Evolutionary conservation across 2,797 vertebrate genomes (phyloP), one percentile per base, ranked within the genome.

Genomic region (Valencia hispanica): DNA sequence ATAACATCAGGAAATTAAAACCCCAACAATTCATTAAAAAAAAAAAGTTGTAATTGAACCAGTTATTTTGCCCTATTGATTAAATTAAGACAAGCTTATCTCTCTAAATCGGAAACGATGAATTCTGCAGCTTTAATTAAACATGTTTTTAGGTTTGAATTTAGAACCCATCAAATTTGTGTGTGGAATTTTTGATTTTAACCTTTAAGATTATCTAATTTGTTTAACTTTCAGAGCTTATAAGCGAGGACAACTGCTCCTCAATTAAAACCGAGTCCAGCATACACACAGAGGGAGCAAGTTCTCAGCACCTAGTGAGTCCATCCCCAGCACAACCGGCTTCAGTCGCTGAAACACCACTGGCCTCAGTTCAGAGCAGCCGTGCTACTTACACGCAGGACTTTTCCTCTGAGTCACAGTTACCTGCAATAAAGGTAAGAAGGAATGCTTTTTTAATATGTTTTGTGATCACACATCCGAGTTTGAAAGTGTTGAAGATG

Each of bases 361-460:
- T 89, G 72, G 77, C 87, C 15, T 94, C 88, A 0, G 78, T 84
- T 30, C 93, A 90, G 34, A 84, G 86, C 72, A 92, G 88, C 81
- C 95, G 91, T 74, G 85, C 93, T 8, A 78, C 93, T 83, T 96
- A 95, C 86, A 95, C 95, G 73, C 96, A 96, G 77, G 94, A 97
- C 74, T 94, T 96, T 78, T 94, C 95, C 32, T 95, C 95, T 30
- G 84, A 88, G 81, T 78, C 94, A 57, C 94, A 89, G 0, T 91
- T 92, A 70, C 86, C 93, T 41, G 87, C 86, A 79, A 95, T 93
- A 90, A 92, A 91, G 80, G 97, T 98, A 92, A 88, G 93, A 53
- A 70, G 4, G 27, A 27, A 69, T 72, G 36, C 75, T 0, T 22
- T 32, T 9, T 47, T 55, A 34, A 71, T 3, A 41, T 39, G 32